phyloP scores from a whole-genome alignment of 2,797 vertebrate genomes.

The Syngnathus rostellatus region DNA sequence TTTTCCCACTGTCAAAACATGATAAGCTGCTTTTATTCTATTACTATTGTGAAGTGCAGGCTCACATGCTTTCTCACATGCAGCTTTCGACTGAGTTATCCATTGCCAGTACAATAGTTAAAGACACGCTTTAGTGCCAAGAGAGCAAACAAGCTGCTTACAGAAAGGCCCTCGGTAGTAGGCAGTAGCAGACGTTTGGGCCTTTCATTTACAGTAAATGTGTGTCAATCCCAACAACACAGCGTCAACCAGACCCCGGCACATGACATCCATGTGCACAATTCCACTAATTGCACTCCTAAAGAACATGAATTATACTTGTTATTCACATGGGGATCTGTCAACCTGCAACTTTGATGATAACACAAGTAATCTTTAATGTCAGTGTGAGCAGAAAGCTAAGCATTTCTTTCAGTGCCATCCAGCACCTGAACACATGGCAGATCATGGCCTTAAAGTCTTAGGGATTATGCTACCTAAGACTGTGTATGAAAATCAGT shows the following conservation, averaged over 20 bases:
- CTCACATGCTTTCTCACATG: not conserved
- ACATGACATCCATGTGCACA: constrained; percentile 33
- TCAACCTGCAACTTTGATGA: constrained; percentile 25
- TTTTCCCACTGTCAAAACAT: constrained; percentile 24
- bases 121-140: not conserved
- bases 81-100: too few species aligned
- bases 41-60: constrained; percentile 9
- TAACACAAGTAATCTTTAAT: constrained; percentile 24
- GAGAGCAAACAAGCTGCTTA: not conserved
- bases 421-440: constrained; percentile 60
- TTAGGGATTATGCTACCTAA: constrained; percentile 54
- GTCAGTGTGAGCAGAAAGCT: constrained; percentile 14
- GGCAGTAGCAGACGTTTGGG: constrained; percentile 11
- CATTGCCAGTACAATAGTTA: constrained; percentile 3
- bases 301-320: constrained; percentile 13
- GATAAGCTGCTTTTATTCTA: constrained; percentile 19
- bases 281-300: constrained; percentile 15
- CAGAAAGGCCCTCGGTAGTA: constrained; percentile 3
- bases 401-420: constrained; percentile 38
- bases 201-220: constrained; percentile 20
- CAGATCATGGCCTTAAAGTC: constrained; percentile 51
- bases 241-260: constrained; percentile 7
- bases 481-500: constrained; percentile 29
- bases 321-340: constrained; percentile 10
- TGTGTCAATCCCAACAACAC: constrained; percentile 26